Evolutionary conservation across 2,113 vertebrate species (phyloP).

Genomic region (Sphyrna mokarran): DNA sequence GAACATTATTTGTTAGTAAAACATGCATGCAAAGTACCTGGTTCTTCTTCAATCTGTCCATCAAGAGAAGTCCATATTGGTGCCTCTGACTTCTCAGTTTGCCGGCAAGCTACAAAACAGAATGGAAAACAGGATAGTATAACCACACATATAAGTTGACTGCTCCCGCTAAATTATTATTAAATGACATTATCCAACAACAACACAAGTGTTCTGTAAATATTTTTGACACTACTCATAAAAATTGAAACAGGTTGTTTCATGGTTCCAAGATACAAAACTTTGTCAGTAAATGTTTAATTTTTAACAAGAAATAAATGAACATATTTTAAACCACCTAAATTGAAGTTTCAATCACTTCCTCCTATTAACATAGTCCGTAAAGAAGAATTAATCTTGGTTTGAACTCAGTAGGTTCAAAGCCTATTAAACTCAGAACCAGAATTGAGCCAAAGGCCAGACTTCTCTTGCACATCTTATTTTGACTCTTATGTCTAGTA

Average conservation of each 20-base stretch:
- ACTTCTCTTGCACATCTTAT: background rate
- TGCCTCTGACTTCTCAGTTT: conserved; percentile 2
- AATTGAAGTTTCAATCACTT: background rate
- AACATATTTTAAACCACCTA: background rate
- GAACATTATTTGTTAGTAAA: background rate
- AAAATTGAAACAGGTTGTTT: background rate
- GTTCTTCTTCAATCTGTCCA: conserved; percentile 33
- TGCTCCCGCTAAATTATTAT: no score
- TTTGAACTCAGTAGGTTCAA: background rate
- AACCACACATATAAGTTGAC: background rate
- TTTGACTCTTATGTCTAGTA: no score
- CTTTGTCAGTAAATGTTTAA: background rate
- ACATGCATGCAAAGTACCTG: background rate
- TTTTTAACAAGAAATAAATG: background rate
- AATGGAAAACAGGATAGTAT: background rate
- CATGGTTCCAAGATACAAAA: background rate
- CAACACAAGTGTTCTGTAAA: background rate
- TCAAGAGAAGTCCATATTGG: conserved; percentile 31
- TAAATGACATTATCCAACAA: background rate
- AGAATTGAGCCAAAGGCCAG: background rate
- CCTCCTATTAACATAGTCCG: background rate
- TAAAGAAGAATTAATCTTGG: background rate
- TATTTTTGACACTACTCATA: background rate
- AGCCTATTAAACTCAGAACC: background rate
- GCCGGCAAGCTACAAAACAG: background rate